phyloP scores from a whole-genome alignment of 2,797 vertebrate genomes.

The Enteromius thamalakanensis region DNA sequence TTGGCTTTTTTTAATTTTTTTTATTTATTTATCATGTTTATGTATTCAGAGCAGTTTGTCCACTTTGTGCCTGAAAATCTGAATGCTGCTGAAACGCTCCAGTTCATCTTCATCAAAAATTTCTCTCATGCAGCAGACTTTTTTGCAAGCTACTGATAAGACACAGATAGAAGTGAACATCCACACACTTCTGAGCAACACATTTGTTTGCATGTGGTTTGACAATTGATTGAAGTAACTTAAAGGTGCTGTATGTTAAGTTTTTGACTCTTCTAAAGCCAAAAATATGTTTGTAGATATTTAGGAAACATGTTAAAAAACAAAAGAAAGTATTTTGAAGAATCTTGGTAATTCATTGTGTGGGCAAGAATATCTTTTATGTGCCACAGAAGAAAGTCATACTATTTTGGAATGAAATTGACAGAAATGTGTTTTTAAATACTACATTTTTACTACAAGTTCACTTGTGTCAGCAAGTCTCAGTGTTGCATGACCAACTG shows the following conservation, averaged over 20 bases:
- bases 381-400: neutral
- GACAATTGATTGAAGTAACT: neutral
- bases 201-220: neutral
- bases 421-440: neutral
- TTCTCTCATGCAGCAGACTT: neutral
- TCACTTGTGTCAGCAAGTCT: neutral
- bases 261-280: no score
- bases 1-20: neutral
- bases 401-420: neutral
- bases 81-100: neutral
- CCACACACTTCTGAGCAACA: neutral
- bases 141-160: neutral
- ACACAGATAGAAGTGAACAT: neutral
- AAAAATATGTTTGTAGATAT: no score
- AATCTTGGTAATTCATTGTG: neutral
- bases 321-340: neutral
- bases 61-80: neutral
- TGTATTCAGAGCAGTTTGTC: neutral
- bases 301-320: neutral
- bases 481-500: neutral
- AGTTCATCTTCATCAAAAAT: neutral
- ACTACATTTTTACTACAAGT: neutral
- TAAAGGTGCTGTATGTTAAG: neutral
- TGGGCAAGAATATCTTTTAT: neutral
- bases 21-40: conserved; percentile 2